Evolutionary conservation across 2,113 vertebrate genomes (phyloP).

Genomic region (Corythornis vintsioides): DNA sequence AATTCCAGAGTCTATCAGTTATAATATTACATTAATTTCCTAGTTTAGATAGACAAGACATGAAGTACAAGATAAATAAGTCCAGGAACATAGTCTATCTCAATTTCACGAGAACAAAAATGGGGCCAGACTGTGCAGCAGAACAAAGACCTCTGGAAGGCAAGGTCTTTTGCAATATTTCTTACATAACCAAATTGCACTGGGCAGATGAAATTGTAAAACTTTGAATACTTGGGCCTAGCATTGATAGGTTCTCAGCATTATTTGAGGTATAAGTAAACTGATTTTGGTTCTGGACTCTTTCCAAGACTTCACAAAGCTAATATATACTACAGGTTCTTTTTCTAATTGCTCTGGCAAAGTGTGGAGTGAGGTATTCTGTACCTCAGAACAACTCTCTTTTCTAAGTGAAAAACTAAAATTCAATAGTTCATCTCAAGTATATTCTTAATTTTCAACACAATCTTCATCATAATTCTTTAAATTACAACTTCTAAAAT

Average conservation of each 20-base stretch:
- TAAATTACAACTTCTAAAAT: neutral
- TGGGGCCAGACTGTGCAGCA: neutral
- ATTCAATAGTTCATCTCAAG: neutral
- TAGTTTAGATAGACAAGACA: neutral
- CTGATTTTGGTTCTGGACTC: neutral
- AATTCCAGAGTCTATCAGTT: neutral
- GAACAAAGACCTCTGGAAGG: neutral
- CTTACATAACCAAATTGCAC: neutral
- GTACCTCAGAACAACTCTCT: neutral
- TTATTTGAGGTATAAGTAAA: neutral
- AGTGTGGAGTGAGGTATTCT: neutral
- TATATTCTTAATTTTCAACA: neutral
- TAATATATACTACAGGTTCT: neutral
- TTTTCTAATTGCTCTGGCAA: neutral
- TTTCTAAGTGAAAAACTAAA: neutral
- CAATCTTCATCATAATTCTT: neutral
- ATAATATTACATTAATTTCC: neutral
- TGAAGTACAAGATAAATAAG: neutral
- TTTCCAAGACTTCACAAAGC: neutral
- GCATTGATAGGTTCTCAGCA: neutral
- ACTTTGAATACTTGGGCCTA: neutral
- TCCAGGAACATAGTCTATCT: neutral
- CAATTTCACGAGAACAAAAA: neutral
- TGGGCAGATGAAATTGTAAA: neutral
- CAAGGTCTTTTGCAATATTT: neutral